These are phyloP conservation scores for Drosophila prostipennis DNA, from an alignment of 2,888 invertebrate genomes.

Conservation along the genomic window DNA sequence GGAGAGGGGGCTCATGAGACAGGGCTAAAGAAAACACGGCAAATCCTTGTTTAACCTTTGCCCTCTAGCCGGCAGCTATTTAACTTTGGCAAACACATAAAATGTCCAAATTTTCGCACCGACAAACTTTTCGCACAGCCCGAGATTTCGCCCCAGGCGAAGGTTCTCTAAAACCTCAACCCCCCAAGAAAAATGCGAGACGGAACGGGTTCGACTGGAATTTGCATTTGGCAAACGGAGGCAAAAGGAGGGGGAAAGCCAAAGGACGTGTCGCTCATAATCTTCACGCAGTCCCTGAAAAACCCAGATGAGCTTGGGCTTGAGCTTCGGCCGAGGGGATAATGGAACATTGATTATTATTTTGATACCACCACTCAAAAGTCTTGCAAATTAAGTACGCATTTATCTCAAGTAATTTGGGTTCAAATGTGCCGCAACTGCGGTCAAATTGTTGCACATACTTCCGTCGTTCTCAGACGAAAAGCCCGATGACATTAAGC, in stretches of 20 bases:
- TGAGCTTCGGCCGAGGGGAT: conserved; percentile 63
- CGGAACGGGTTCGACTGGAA: conserved; percentile 69
- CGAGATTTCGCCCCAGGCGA: conserved; percentile 10
- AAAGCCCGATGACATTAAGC: conserved; percentile 67
- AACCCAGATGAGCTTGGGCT: conserved; percentile 4
- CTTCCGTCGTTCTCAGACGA: conserved; percentile 45
- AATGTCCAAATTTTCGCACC: conserved; percentile 81
- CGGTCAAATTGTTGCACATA: conserved; percentile 75
- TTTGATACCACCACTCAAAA: conserved; percentile 77
- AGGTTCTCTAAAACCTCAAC: neutral
- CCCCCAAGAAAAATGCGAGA: conserved; percentile 2
- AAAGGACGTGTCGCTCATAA: conserved; percentile 69
- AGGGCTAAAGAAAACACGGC: conserved; percentile 30
- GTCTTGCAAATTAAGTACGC: conserved; percentile 77
- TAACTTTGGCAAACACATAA: conserved; percentile 77
- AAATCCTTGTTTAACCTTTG: conserved; percentile 83
- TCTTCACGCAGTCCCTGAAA: conserved; percentile 67
- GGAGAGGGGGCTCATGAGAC: conserved; percentile 1
- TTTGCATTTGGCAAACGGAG: conserved; percentile 36
- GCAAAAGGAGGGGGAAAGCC: conserved; percentile 11
- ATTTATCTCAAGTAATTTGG: conserved; percentile 77
- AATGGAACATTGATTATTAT: conserved; percentile 76
- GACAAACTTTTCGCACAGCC: conserved; percentile 67
- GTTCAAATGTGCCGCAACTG: conserved; percentile 78
- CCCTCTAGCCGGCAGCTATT: conserved; percentile 74